Evolutionary conservation across 2,888 invertebrate species (phyloP), one percentile per base, ranked within the genome.

Genomic region (Andrena camellia): DNA sequence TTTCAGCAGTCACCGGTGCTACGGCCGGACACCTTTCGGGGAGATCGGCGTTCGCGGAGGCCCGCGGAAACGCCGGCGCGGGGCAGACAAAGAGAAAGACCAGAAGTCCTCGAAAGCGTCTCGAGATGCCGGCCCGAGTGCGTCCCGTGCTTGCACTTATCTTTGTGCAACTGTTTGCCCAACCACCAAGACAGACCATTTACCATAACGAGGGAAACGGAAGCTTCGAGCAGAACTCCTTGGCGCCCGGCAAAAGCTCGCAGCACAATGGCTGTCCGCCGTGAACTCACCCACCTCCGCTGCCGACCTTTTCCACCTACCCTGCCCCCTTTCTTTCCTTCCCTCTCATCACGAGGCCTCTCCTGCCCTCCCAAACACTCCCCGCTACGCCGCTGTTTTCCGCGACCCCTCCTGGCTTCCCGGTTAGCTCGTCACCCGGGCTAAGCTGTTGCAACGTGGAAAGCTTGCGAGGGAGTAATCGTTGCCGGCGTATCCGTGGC

Each of bases 161-260:
- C 92, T 91, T 91, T 92, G 91, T 90, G 85, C 83, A 87, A 91
- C 91, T 92, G 92, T 93, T 93, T 93, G 91, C 90, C 85, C 89
- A 88, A 89, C 90, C 91, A 90, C 91, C 89, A 91, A 91, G 90
- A 91, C 90, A 89, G 90, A 90, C 91, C 92, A 92, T 93, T 93
- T 93, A 92, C 91, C 91, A 91, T 93, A 93, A 93, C 93, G 92
- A 93, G 93, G 89, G 87, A 89, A 91, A 90, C 87, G 89, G 81
- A 90, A 90, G 88, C 88, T 90, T 85, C 86, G 85, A 85, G 84
- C 84, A 84, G 86, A 85, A 88, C 85, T 84, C 81, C 84, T 87
- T 76, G 79, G 71, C 81, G 68, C 86, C 68, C 75, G 81, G 79
- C 84, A 50, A 87, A 83, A 88, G 87, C 88, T 83, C 48, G 80